phyloP scores from a whole-genome alignment of 2,797 vertebrate species.

The Pithecia hirsuta region DNA sequence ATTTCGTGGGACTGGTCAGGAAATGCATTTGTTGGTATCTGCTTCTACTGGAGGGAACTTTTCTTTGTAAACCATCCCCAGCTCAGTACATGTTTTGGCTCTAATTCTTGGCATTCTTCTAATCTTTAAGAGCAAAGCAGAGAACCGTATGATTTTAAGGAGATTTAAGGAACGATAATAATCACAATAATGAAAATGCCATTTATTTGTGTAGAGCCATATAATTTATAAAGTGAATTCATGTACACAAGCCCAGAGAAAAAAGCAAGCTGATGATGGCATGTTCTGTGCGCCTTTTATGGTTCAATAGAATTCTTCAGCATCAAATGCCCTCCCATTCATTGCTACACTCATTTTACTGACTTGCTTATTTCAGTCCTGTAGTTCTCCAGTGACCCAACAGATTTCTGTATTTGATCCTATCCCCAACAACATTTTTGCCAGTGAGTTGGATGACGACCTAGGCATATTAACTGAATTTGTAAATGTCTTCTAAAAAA shows the following conservation, averaged over 20 bases:
- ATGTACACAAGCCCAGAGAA: neutral
- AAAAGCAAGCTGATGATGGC: neutral
- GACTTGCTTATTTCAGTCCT: neutral
- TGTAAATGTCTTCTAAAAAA: neutral
- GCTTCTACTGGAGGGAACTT: neutral
- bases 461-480: neutral
- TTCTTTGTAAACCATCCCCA: neutral
- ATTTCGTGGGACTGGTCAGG: neutral
- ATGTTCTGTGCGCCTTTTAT: neutral
- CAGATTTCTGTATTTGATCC: neutral
- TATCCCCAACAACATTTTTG: neutral
- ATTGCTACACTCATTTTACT: neutral
- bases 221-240: neutral
- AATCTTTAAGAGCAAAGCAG: neutral
- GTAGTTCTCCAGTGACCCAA: neutral
- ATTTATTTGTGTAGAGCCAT: neutral
- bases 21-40: slow-evolving; percentile 23
- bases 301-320: neutral
- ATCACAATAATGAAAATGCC: neutral
- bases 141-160: neutral
- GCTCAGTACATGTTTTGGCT: neutral
- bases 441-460: neutral
- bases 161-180: neutral
- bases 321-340: neutral
- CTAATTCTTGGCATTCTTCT: slow-evolving; percentile 14